Conservation (phyloP, 2,797 vertebrate species). For the Sebastes hubbsi region DNA sequence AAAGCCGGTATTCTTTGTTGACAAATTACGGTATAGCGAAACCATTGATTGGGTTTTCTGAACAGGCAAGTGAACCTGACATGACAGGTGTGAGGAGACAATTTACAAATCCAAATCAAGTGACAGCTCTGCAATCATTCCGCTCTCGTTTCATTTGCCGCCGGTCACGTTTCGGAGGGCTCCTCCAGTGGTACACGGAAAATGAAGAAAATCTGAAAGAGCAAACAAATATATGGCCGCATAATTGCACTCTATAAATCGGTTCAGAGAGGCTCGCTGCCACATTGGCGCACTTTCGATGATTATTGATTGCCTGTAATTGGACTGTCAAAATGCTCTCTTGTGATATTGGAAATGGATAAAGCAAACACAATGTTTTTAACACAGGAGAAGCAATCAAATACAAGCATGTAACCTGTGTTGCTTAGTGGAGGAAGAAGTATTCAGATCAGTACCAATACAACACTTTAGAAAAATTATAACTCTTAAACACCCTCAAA, state of each 20-base stretch:
- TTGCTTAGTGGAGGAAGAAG: background rate
- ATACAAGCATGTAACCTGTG: background rate
- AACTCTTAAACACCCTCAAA: background rate
- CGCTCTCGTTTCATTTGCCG: slow-evolving; percentile 38
- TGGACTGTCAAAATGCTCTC: slow-evolving; percentile 60
- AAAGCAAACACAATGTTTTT: slow-evolving; percentile 35
- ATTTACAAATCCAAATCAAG: slow-evolving; percentile 64
- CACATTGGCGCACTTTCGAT: slow-evolving; percentile 40
- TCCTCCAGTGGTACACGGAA: background rate
- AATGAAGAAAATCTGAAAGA: slow-evolving; percentile 8
- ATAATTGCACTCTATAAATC: slow-evolving; percentile 25
- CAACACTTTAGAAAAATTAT: background rate
- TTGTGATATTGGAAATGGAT: slow-evolving; percentile 49
- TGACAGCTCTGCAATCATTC: slow-evolving; percentile 71
- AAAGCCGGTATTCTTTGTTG: slow-evolving; percentile 21
- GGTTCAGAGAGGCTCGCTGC: slow-evolving; percentile 34
- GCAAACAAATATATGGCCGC: slow-evolving; percentile 13
- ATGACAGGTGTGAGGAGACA: slow-evolving; percentile 64
- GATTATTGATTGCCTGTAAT: slow-evolving; percentile 68
- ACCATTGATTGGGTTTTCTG: slow-evolving; percentile 51
- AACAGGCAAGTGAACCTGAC: slow-evolving; percentile 61
- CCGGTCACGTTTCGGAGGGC: slow-evolving; percentile 1
- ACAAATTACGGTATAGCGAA: slow-evolving; percentile 61
- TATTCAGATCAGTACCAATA: background rate
- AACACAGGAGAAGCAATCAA: background rate